phyloP scores from a whole-genome alignment of 2,888 invertebrate species.

The Pristionchus mayeri region DNA sequence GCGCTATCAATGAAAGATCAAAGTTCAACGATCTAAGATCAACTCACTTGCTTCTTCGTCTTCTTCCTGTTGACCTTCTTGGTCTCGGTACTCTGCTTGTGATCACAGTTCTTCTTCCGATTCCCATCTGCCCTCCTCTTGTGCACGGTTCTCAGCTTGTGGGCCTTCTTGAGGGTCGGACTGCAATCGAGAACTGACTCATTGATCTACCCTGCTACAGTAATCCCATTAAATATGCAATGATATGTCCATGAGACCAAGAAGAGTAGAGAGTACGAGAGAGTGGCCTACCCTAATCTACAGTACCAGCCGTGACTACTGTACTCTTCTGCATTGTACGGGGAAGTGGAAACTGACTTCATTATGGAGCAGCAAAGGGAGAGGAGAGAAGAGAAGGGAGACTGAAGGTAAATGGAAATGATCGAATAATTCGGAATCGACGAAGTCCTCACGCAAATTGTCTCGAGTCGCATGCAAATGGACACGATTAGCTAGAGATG shows the following conservation, averaged over 20 bases:
- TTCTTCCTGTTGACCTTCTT: neutral
- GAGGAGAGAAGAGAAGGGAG: neutral
- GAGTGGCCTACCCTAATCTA: neutral
- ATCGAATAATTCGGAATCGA: too few relatives aligned
- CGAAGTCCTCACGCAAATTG: too few relatives aligned
- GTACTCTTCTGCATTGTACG: neutral
- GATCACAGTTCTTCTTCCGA: neutral
- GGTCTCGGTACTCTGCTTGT: too few relatives aligned
- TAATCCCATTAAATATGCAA: too few relatives aligned
- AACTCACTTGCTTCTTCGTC: neutral
- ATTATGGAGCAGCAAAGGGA: neutral
- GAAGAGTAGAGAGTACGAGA: neutral
- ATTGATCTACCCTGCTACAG: too few relatives aligned
- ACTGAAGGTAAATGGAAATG: neutral
- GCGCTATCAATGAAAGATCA: neutral
- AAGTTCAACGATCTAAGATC: neutral
- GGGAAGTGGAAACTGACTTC: neutral
- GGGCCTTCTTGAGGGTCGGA: neutral
- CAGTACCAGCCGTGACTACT: neutral
- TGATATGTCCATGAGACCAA: neutral
- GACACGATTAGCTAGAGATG: too few relatives aligned
- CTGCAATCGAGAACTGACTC: neutral
- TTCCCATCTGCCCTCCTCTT: neutral
- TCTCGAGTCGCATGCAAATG: too few relatives aligned
- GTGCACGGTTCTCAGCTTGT: neutral